These are phyloP conservation scores for Nematolebias whitei DNA, from an alignment of 2,113 vertebrate species.

Conservation along the genomic window DNA sequence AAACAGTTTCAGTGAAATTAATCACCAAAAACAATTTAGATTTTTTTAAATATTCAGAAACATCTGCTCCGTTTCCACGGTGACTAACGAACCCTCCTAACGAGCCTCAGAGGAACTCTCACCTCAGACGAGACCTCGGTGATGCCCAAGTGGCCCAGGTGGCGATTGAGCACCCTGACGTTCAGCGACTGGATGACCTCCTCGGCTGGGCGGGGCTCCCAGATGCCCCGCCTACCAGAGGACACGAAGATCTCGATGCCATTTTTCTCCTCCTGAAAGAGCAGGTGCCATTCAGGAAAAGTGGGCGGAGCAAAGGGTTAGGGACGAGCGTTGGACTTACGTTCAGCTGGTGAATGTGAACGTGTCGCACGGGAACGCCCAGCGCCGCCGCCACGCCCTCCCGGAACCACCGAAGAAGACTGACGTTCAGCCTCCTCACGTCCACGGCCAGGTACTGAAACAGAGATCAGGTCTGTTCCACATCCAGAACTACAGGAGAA, in stretches of 20 bases:
- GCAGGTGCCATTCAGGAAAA: background rate
- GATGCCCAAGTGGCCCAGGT: constrained; percentile 90
- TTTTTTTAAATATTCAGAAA: background rate
- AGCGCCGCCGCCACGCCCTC: constrained; percentile 89
- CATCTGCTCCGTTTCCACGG: constrained; percentile 13
- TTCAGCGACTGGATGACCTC: constrained; percentile 93
- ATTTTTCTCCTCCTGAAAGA: constrained; percentile 86
- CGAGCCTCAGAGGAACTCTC: constrained; percentile 20
- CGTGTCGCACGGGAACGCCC: constrained; percentile 85
- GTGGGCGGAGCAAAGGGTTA: background rate
- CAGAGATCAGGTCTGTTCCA: constrained; percentile 49
- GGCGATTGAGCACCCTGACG: constrained; percentile 85
- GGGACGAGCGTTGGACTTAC: constrained; percentile 73
- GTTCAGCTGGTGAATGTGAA: constrained; percentile 93
- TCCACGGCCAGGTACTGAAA: constrained; percentile 91
- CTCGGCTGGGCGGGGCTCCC: constrained; percentile 84
- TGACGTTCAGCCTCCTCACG: constrained; percentile 88
- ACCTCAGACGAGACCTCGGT: constrained; percentile 92
- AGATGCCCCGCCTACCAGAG: constrained; percentile 81
- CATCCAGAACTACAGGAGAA: too few species aligned
- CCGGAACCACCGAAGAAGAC: constrained; percentile 88
- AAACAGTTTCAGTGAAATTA: too few species aligned
- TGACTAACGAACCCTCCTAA: constrained; percentile 6
- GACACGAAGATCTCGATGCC: constrained; percentile 93
- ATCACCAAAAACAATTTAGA: background rate